Percentiles rank a stretch among this genome's conserved stretches.
Conservation (phyloP, 1,140 invertebrate species). For the Dysdera silvatica region DNA sequence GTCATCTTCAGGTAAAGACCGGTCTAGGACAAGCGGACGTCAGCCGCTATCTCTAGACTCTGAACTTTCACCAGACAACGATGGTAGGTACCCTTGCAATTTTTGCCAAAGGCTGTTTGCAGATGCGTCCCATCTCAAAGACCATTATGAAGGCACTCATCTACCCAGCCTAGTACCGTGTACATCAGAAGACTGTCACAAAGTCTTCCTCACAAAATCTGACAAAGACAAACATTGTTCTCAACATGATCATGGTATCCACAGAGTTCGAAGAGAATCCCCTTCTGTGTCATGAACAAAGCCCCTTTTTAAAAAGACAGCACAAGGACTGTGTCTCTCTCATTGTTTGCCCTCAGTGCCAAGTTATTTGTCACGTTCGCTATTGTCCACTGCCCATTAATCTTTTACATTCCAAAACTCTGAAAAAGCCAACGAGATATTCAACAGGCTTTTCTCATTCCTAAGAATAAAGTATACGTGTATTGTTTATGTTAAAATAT, state of each 20-base stretch:
- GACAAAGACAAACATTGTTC: conserved; percentile 21
- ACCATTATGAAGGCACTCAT: conserved; percentile 60
- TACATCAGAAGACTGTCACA: conserved; percentile 61
- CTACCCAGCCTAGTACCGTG: conserved; percentile 35
- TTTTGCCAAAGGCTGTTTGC: conserved; percentile 55
- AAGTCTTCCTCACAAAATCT: conserved; percentile 53
- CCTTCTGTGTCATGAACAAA: too few species aligned
- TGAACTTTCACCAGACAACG: conserved; percentile 41
- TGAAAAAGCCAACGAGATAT: too few species aligned
- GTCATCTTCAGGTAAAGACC: conserved; percentile 21
- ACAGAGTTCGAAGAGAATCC: conserved; percentile 13
- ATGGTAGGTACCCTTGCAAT: conserved; percentile 56
- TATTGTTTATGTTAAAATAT: too few species aligned
- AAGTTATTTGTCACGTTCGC: too few species aligned
- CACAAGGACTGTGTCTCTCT: too few species aligned
- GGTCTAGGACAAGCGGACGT: background rate
- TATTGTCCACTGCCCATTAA: too few species aligned
- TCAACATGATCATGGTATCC: conserved; percentile 15
- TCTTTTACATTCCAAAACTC: too few species aligned
- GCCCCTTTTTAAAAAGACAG: too few species aligned
- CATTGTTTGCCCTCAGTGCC: too few species aligned
- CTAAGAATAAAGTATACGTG: too few species aligned
- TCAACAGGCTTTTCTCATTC: too few species aligned
- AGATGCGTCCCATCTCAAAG: conserved; percentile 51
- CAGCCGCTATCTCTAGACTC: conserved; percentile 11